Base-by-base conservation (phyloP, 2,113 vertebrate species). In the Coregonus clupeaformis region DNA sequence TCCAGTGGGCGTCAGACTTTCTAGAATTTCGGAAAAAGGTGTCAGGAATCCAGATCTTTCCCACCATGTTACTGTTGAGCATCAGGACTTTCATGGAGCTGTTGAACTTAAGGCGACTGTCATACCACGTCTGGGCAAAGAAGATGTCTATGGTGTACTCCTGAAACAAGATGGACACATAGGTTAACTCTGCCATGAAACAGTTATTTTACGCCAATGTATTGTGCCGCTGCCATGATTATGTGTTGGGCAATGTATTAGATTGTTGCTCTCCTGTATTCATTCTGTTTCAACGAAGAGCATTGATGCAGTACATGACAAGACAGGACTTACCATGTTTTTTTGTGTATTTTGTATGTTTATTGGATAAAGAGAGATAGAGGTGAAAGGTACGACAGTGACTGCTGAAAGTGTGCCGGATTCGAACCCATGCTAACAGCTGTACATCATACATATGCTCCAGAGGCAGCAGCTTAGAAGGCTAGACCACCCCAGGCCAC, bases 31-130 rank as follows among this genome's bases (percentile, higher is more conserved):
- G 91, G 85, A 99, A 99, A 94, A 99, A 99, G 3, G 98, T 99
- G 82, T 99, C 98, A 1, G 98, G 98, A 77, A 99, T 99, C 98
- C 98, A 99, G 77, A 99, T 98, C 93, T 99, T 99, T 68, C 97
- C 97, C 76, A 98, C 97, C 97, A 99, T 97, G 81, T 99, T 97
- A 82, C 97, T 99, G 88, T 99, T 99, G 65, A 99, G 95, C 94
- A 97, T 96, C 24, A 99, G 95, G 24, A 96, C 92, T 85, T 98
- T 98, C 94, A 97, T 97, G 3, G 95, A 94, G 86, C 98, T 97
- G 82, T 99, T 98, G 89, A 98, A 99, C 86, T 95, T 96, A 71
- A 99, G 93, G 14, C 98, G 92, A 82, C 97, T 97, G 89, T 99
- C 98, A 78, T 97, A 97, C 98, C 98, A 99, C 3, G 96, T 98